These are phyloP conservation scores for Leucophenga varia DNA, from an alignment of 1,140 invertebrate species.

Conservation along the genomic window DNA sequence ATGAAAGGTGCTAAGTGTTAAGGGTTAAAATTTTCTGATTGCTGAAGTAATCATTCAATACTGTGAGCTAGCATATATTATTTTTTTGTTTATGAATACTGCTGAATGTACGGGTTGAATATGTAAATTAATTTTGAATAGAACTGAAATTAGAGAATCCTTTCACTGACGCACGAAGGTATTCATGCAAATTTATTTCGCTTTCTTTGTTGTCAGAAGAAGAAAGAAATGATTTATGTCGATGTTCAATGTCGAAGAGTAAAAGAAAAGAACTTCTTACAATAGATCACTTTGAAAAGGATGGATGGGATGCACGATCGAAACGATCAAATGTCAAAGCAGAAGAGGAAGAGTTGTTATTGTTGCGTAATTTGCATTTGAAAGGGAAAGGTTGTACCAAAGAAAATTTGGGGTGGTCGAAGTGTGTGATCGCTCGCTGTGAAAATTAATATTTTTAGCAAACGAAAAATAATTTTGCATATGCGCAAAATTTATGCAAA, in stretches of 20 bases:
- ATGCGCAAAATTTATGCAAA: constrained; percentile 4
- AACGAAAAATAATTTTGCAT: too few species aligned
- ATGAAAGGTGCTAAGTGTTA: too few species aligned
- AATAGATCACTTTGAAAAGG: constrained; percentile 1
- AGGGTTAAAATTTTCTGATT: too few species aligned
- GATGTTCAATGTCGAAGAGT: constrained; percentile 5
- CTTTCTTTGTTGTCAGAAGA: not conserved
- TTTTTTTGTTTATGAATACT: too few species aligned
- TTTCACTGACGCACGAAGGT: constrained; percentile 5
- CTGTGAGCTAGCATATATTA: too few species aligned
- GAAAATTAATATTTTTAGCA: constrained; percentile 18
- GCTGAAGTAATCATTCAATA: too few species aligned
- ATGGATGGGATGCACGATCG: too few species aligned
- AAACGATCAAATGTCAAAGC: constrained; percentile 1
- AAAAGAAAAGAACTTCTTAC: constrained; percentile 5
- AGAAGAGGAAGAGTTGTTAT: not conserved
- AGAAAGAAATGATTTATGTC: constrained; percentile 2
- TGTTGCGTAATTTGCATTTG: too few species aligned
- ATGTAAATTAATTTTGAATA: constrained; percentile 16
- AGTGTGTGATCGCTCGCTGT: not conserved
- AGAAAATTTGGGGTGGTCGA: too few species aligned
- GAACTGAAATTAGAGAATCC: constrained; percentile 17
- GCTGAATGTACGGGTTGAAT: too few species aligned
- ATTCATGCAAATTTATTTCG: constrained; percentile 6
- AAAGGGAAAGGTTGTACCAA: too few species aligned